Evolutionary conservation across 2,888 invertebrate species (phyloP).

Genomic region (Priocnemis perturbator): DNA sequence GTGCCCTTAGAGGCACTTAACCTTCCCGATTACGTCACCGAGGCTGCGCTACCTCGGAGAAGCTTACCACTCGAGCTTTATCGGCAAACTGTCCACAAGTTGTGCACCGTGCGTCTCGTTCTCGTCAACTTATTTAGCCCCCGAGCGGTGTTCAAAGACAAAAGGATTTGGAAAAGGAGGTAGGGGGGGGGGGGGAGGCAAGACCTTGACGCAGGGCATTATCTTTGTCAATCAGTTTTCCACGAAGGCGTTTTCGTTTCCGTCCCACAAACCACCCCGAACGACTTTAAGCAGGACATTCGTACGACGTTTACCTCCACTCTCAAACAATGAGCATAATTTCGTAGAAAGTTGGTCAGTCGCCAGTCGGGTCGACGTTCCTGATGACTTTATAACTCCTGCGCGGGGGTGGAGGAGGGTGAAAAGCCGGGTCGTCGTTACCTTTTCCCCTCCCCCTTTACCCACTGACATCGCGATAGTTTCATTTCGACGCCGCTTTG

Average conservation of each 20-base stretch:
- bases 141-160: not conserved
- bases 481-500: conserved; percentile 17
- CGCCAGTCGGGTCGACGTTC: conserved; percentile 21
- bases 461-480: conserved; percentile 18
- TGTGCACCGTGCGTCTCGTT: too few relatives aligned
- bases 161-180: too few relatives aligned
- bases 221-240: conserved; percentile 37
- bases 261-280: conserved; percentile 1
- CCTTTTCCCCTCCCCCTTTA: conserved; percentile 20
- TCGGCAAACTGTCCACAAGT: too few relatives aligned
- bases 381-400: conserved; percentile 59
- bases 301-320: not conserved
- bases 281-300: not conserved
- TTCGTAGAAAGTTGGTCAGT: conserved; percentile 41
- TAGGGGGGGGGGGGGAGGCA: not conserved
- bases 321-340: conserved; percentile 42
- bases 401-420: conserved; percentile 2
- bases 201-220: conserved; percentile 23
- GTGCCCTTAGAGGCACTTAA: too few relatives aligned
- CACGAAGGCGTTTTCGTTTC: conserved; percentile 13
- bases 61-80: too few relatives aligned
- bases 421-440: conserved; percentile 2
- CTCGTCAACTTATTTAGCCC: not conserved
- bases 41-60: too few relatives aligned
- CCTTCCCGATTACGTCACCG: too few relatives aligned